Evolutionary conservation across 2,797 vertebrate species (phyloP).

Genomic region (Ispidina lecontei): DNA sequence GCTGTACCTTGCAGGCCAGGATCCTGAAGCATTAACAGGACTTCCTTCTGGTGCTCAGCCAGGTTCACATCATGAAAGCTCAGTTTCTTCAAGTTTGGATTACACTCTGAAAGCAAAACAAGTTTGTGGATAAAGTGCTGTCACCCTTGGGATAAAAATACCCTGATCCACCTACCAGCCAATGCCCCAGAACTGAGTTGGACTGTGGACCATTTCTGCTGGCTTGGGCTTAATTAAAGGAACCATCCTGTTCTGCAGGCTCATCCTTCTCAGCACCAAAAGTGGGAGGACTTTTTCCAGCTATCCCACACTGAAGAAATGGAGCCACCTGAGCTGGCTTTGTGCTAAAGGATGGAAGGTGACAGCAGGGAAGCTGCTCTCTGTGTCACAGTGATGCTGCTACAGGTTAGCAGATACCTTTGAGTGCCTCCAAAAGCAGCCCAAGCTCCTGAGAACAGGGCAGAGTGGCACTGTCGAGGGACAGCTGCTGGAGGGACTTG

Average conservation of each 20-base stretch:
- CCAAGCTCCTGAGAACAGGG: conserved; percentile 68
- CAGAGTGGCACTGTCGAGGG: conserved; percentile 82
- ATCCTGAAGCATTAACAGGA: conserved; percentile 84
- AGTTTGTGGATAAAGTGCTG: not conserved
- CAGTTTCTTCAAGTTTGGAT: conserved; percentile 80
- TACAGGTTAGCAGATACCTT: conserved; percentile 75
- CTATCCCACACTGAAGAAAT: not conserved
- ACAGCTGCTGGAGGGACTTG: conserved; percentile 82
- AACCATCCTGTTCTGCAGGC: not conserved
- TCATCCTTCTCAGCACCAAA: not conserved
- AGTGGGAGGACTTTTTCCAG: not conserved
- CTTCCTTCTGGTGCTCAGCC: conserved; percentile 84
- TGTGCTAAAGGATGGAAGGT: not conserved
- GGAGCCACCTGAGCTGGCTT: not conserved
- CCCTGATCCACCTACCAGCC: not conserved
- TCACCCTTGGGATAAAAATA: not conserved
- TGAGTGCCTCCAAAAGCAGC: conserved; percentile 80
- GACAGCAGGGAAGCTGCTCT: not conserved
- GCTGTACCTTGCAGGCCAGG: conserved; percentile 85
- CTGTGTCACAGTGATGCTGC: not conserved
- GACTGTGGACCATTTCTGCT: not conserved
- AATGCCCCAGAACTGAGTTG: not conserved
- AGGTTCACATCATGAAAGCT: conserved; percentile 88
- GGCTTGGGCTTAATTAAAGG: not conserved
- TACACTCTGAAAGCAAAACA: conserved; percentile 79